phyloP scores from a whole-genome alignment of 1,140 invertebrate genomes.

The Heliconius himera region DNA sequence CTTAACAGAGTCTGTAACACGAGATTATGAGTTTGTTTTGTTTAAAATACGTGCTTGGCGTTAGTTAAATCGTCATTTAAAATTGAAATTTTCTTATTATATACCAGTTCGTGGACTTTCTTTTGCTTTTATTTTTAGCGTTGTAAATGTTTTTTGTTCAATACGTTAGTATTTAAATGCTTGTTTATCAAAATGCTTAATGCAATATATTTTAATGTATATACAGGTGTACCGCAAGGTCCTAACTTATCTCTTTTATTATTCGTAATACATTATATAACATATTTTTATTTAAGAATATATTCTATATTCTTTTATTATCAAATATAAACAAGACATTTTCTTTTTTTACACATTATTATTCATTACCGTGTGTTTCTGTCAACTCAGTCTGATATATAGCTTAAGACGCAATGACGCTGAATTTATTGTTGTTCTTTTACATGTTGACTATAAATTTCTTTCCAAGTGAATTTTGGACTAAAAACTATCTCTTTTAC shows the following conservation, averaged over 20 bases:
- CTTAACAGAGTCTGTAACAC: not conserved
- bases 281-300: too few species aligned
- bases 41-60: not conserved
- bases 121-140: not conserved
- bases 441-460: too few species aligned
- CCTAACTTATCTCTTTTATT: not conserved
- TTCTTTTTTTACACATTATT: too few species aligned
- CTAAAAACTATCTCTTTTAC: too few species aligned
- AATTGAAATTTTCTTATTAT: not conserved
- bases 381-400: too few species aligned
- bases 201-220: too few species aligned
- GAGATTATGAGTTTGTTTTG: slow-evolving; percentile 3
- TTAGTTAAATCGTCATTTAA: not conserved
- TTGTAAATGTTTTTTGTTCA: not conserved
- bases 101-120: not conserved
- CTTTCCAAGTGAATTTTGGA: too few species aligned
- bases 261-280: not conserved
- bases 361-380: too few species aligned
- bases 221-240: not conserved
- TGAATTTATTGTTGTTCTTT: too few species aligned
- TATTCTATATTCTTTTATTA: too few species aligned
- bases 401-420: too few species aligned
- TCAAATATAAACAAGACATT: too few species aligned
- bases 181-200: not conserved
- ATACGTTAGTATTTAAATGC: not conserved